Evolutionary conservation across 2,113 vertebrate species (phyloP).

Genomic region (Gorilla gorilla): DNA sequence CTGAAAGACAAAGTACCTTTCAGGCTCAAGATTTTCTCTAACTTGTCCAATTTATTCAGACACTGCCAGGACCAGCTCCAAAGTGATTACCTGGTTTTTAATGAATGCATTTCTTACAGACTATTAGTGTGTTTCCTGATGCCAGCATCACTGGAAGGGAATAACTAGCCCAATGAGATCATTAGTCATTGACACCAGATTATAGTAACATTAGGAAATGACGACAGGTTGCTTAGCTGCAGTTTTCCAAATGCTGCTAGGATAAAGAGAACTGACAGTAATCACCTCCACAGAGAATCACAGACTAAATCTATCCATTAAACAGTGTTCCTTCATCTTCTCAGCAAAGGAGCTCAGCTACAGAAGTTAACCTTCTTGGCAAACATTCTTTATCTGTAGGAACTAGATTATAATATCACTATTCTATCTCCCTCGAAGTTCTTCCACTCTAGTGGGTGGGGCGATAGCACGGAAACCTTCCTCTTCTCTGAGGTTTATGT

Average conservation of each 20-base stretch:
- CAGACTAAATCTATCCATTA: neutral
- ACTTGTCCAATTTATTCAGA: neutral
- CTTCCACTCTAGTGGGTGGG: neutral
- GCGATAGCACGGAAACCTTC: neutral
- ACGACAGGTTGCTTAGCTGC: constrained; percentile 77
- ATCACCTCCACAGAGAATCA: constrained; percentile 16
- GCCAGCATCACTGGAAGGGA: constrained; percentile 53
- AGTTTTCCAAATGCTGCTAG: constrained; percentile 73
- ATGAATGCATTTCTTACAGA: neutral
- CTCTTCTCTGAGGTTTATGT: neutral
- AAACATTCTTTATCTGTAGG: neutral
- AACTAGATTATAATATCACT: neutral
- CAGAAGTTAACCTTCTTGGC: neutral
- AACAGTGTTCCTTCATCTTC: constrained; percentile 13
- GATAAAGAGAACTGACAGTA: constrained; percentile 55
- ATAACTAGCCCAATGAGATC: neutral
- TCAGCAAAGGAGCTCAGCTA: neutral
- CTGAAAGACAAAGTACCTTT: neutral
- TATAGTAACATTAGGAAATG: neutral
- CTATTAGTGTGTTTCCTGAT: neutral
- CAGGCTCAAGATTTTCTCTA: neutral
- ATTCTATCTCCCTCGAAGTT: neutral
- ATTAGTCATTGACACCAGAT: constrained; percentile 6
- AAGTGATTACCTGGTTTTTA: neutral
- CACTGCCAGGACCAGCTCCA: neutral